phyloP scores from a whole-genome alignment of 2,888 invertebrate species.

The Mamestra brassicae region DNA sequence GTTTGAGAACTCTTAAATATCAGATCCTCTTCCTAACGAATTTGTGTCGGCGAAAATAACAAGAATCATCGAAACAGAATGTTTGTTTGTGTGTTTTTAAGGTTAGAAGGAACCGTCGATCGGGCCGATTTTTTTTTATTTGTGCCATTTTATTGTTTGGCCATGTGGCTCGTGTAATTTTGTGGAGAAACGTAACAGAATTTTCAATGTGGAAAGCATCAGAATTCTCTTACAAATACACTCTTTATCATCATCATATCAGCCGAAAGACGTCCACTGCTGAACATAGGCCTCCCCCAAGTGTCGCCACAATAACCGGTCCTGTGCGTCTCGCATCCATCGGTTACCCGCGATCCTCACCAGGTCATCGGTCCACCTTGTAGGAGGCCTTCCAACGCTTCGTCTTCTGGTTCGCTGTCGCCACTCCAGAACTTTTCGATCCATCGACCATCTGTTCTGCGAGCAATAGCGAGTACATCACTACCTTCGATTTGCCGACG shows the following conservation, averaged over 20 bases:
- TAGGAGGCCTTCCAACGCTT: too few relatives aligned
- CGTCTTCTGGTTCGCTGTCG: too few relatives aligned
- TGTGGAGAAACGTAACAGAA: constrained; percentile 10
- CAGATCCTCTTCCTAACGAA: constrained; percentile 77
- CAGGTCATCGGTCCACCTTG: too few relatives aligned
- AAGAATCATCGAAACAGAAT: constrained; percentile 12
- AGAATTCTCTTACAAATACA: background rate
- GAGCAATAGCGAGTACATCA: too few relatives aligned
- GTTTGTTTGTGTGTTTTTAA: constrained; percentile 51
- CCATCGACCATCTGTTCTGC: too few relatives aligned
- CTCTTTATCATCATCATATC: background rate
- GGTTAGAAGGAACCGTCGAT: constrained; percentile 23
- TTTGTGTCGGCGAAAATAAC: constrained; percentile 64
- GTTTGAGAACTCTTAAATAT: constrained; percentile 76
- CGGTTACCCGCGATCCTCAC: too few relatives aligned
- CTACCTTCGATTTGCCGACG: too few relatives aligned
- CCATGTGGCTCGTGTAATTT: constrained; percentile 32
- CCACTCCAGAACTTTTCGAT: too few relatives aligned
- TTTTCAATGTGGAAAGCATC: background rate
- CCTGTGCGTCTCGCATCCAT: too few relatives aligned
- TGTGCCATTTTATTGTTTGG: constrained; percentile 31
- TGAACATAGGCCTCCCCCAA: too few relatives aligned
- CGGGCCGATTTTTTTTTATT: constrained; percentile 21
- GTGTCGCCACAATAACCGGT: too few relatives aligned
- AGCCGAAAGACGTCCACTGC: too few relatives aligned